phyloP scores from a whole-genome alignment of 2,888 invertebrate genomes.

The Entomobrya multifasciata region DNA sequence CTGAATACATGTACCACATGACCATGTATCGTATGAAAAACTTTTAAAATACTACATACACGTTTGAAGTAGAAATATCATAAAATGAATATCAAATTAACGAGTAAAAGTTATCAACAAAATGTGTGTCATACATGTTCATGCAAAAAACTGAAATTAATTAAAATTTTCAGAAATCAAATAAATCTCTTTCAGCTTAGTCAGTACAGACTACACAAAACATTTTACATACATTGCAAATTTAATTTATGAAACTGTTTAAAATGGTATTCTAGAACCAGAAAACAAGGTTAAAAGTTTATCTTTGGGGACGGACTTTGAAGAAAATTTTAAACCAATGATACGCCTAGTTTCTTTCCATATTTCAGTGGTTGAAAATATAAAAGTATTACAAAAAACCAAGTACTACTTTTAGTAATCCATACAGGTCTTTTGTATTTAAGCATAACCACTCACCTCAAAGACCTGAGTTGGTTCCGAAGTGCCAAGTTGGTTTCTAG shows the following conservation, averaged over 20 bases:
- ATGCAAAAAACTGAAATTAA: background rate
- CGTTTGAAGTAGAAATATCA: background rate
- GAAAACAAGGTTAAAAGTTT: conserved; percentile 31
- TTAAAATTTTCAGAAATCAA: background rate
- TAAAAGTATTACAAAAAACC: too few species aligned
- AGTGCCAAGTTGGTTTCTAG: conserved; percentile 85
- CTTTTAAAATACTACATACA: too few species aligned
- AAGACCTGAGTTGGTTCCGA: conserved; percentile 85
- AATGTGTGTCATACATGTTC: background rate
- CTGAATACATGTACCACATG: too few species aligned
- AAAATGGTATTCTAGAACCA: background rate
- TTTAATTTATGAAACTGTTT: background rate
- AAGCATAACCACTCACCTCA: conserved; percentile 81
- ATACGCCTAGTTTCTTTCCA: too few species aligned
- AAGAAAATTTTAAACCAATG: too few species aligned
- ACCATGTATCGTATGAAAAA: too few species aligned
- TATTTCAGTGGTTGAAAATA: too few species aligned
- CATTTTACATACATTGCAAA: background rate
- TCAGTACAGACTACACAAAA: too few species aligned
- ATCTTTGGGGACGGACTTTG: conserved; percentile 31
- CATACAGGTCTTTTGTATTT: background rate
- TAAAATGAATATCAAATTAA: background rate
- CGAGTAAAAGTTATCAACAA: background rate
- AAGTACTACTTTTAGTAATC: too few species aligned
- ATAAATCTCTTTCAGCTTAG: background rate